Percentiles rank a stretch among this genome's conserved stretches.
Evolutionary conservation across 2,888 invertebrate species (phyloP).

Genomic region (Coecobrya sp.): DNA sequence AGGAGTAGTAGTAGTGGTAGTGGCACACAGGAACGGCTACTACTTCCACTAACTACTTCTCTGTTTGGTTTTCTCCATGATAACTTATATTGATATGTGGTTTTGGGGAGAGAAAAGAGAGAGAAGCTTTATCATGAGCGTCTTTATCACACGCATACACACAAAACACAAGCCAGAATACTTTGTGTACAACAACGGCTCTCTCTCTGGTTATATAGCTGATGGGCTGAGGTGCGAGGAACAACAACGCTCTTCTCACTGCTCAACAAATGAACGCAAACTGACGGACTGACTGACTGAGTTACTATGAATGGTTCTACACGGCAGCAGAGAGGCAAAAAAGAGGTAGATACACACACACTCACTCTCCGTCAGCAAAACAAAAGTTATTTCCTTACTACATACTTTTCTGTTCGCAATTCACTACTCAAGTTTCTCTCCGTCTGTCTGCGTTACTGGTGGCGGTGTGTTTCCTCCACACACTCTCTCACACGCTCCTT

Average conservation of each 20-base stretch:
- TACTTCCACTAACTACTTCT: no score
- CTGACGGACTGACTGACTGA: conserved; percentile 19
- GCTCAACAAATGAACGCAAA: conserved; percentile 9
- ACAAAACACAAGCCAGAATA: neutral
- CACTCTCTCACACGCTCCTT: no score
- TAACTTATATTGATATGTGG: neutral
- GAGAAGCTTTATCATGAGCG: neutral
- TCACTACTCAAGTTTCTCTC: conserved; percentile 20
- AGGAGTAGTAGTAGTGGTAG: no score
- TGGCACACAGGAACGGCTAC: no score
- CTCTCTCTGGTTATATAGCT: no score
- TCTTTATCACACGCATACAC: neutral
- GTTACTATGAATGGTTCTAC: neutral
- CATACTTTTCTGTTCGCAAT: neutral
- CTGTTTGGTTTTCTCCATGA: conserved; percentile 1
- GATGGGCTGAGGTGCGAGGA: neutral
- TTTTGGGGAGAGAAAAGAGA: neutral
- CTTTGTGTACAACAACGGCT: no score
- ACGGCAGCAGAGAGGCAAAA: neutral
- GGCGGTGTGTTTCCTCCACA: neutral
- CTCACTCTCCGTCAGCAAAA: neutral
- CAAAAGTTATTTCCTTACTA: conserved; percentile 1
- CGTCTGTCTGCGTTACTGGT: conserved; percentile 18
- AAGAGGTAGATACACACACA: neutral
- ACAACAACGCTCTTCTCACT: conserved; percentile 11